Evolutionary conservation across 2,113 vertebrate species (phyloP).

Genomic region (Struthio camelus): DNA sequence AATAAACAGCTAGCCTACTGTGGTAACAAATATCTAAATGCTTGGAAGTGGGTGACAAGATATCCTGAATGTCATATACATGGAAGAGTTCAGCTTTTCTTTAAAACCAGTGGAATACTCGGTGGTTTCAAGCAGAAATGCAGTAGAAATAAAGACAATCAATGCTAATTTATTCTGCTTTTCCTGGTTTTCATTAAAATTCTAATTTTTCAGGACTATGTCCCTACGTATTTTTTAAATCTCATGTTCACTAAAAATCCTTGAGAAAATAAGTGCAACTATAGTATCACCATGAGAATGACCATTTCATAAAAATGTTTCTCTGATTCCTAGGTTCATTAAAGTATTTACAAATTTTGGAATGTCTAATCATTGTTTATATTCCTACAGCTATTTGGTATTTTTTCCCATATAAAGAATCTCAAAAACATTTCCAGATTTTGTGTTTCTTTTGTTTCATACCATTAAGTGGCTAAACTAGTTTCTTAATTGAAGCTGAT

Average conservation of each 20-base stretch:
- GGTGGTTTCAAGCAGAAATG: background rate
- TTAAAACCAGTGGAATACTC: background rate
- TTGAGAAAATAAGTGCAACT: background rate
- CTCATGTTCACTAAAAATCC: background rate
- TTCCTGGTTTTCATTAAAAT: slow-evolving; percentile 4
- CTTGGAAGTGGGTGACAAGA: background rate
- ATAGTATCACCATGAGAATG: background rate
- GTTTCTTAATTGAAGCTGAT: background rate
- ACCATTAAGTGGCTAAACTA: background rate
- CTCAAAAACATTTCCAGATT: background rate
- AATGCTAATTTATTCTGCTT: background rate
- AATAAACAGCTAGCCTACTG: background rate
- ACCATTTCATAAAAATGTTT: background rate
- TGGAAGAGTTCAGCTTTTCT: background rate
- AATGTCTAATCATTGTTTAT: background rate
- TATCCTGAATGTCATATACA: background rate
- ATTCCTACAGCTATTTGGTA: background rate
- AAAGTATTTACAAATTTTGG: background rate
- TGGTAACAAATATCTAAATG: background rate
- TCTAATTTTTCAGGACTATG: background rate
- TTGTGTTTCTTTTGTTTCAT: background rate
- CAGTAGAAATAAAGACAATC: background rate
- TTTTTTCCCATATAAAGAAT: background rate
- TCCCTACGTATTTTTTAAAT: background rate
- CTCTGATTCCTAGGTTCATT: background rate